Evolutionary conservation across 1,140 invertebrate species (phyloP).

Genomic region (Araneus ventricosus): DNA sequence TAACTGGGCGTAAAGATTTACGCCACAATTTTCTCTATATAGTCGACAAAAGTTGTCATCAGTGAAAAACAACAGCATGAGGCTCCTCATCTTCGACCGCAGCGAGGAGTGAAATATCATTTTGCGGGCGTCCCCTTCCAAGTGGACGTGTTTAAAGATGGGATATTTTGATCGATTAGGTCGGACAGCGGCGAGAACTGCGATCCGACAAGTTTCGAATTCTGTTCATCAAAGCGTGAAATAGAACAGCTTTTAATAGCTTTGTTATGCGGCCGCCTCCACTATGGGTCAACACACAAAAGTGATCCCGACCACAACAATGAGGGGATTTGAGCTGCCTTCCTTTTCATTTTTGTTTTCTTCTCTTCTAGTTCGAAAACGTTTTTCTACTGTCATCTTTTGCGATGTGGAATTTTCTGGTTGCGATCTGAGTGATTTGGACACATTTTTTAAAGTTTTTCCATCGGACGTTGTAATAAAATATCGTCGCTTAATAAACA

Average conservation of each 20-base stretch:
- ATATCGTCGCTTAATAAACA: too few relatives aligned
- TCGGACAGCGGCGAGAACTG: conserved; percentile 28
- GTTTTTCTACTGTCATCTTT: neutral
- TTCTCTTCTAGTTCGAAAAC: neutral
- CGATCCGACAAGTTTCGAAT: conserved; percentile 7
- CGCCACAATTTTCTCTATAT: too few relatives aligned
- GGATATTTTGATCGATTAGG: neutral
- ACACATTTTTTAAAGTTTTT: too few relatives aligned
- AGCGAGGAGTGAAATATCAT: neutral
- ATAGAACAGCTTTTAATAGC: conserved; percentile 51
- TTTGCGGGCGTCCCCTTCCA: neutral
- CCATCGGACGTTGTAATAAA: too few relatives aligned
- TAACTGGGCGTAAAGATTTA: too few relatives aligned
- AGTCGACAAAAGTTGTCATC: too few relatives aligned
- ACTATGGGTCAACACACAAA: conserved; percentile 23
- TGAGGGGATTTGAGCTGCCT: neutral
- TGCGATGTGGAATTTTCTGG: too few relatives aligned
- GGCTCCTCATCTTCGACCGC: neutral
- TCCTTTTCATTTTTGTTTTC: too few relatives aligned
- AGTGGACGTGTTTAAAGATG: conserved; percentile 8
- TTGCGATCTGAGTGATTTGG: too few relatives aligned
- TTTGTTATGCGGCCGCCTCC: conserved; percentile 29
- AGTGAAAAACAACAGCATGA: too few relatives aligned
- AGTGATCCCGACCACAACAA: neutral
- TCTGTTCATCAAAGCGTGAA: conserved; percentile 27